Evolutionary conservation across 2,888 invertebrate genomes (phyloP), one percentile per base, ranked within the genome.

Genomic region (Drosophila formosana): DNA sequence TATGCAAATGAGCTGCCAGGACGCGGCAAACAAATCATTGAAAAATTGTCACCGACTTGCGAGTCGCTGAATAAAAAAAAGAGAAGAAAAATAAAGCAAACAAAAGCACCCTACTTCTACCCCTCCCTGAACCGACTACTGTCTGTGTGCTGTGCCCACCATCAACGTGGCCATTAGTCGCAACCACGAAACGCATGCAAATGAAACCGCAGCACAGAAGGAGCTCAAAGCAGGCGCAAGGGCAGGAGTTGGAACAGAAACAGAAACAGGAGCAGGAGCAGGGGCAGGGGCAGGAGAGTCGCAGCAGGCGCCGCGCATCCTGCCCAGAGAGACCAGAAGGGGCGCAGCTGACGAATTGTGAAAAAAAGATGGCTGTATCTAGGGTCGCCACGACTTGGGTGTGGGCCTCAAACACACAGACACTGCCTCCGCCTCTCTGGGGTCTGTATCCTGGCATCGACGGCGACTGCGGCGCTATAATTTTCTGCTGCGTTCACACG

Each of bases 311-410:
- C 50, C 58, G 66, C 71, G 71, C 72, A 72, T 72, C 69, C 72
- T 78, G 65, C 49, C 65, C 61, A 46, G 25, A 32, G n/a, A 37
- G 37, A 32, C 7, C 32, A 55, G 47, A 34, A 66, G 72, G 73
- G 81, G 78, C 90, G 90, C 90, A 88, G 90, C 90, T 90, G 88
- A 88, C 89, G 86, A 90, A 86, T 82, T 85, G 89, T 82, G 78
- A 86, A 82, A 88, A 85, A 88, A 82, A 86, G 82, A 88, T 82
- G 83, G 77, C 72, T 68, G 79, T 52, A 34, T 52, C 18, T 51
- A 46, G 56, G 32, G 56, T 47, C 26, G 25, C 45, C 9, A 9
- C 23, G n/a, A 37, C 1, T 37, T 65, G 57, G 73, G 67, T 60
- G 72, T 68, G 43, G 52, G 26, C 8, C 52, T 28, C 30, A 30